A percentile compares a stretch with the other conserved stretches of the same genome.
Conservation (phyloP, 2,113 vertebrate genomes). For the Hucho hucho region DNA sequence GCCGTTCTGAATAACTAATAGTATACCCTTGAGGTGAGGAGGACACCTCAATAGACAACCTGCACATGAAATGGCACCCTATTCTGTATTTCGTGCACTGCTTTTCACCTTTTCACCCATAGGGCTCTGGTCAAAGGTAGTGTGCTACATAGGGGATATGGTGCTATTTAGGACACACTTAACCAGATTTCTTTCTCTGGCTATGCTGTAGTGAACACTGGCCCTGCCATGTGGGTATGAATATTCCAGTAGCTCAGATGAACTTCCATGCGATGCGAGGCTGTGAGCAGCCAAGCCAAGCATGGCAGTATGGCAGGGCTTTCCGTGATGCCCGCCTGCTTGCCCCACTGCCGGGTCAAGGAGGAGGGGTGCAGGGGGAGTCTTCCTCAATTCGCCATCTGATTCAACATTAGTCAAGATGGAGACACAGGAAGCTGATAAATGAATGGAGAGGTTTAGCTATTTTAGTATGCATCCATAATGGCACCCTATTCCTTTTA, state of each 20-base stretch:
- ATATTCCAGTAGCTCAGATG: conserved; percentile 15
- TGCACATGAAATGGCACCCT: no score
- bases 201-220: neutral
- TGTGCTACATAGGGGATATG: no score
- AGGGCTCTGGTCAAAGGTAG: no score
- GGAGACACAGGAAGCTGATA: neutral
- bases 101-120: no score
- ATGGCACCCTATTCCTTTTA: no score
- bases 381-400: neutral
- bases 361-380: neutral
- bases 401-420: neutral
- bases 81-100: no score
- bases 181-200: neutral
- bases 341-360: neutral
- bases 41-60: neutral
- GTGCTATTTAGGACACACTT: no score
- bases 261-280: neutral
- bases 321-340: neutral
- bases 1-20: conserved; percentile 9
- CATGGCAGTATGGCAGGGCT: conserved; percentile 9
- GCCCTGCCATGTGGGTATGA: conserved; percentile 8
- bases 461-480: no score
- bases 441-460: neutral
- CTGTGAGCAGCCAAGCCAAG: conserved; percentile 19
- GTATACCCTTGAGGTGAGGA: neutral